A percentile compares a stretch with the other conserved stretches of the same genome.
phyloP scores from a whole-genome alignment of 2,888 invertebrate species.

The Epinotia bilunana region DNA sequence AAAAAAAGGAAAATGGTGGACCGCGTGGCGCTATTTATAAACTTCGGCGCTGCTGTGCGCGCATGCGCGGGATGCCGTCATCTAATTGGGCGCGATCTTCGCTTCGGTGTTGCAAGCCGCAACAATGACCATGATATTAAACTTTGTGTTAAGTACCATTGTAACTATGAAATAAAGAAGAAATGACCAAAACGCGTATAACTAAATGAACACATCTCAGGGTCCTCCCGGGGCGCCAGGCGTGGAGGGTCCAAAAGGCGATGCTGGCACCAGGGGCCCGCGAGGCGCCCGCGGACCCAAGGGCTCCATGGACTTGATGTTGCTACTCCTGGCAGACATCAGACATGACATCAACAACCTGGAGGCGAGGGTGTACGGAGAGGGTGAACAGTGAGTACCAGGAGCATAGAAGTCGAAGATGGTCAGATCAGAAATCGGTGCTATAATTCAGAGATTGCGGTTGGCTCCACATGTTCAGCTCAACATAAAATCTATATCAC shows the following conservation, averaged over 20 bases:
- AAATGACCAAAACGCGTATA: neutral
- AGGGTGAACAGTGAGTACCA: constrained; percentile 80
- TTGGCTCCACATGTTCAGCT: too few species aligned
- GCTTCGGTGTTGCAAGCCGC: too few species aligned
- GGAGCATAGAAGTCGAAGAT: neutral
- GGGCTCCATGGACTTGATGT: constrained; percentile 86
- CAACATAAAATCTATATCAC: too few species aligned
- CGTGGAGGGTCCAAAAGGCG: constrained; percentile 86
- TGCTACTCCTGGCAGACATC: constrained; percentile 86
- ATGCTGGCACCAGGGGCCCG: constrained; percentile 83
- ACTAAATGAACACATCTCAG: constrained; percentile 59
- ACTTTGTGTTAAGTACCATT: neutral
- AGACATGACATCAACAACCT: constrained; percentile 86
- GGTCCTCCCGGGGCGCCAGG: constrained; percentile 86
- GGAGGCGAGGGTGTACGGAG: constrained; percentile 83
- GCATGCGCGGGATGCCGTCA: too few species aligned
- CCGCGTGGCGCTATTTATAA: too few species aligned
- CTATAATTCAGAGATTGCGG: too few species aligned
- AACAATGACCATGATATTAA: too few species aligned
- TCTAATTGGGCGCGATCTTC: too few species aligned
- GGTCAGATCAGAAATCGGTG: too few species aligned
- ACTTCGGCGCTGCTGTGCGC: too few species aligned
- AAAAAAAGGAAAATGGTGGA: too few species aligned
- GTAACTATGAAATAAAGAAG: neutral
- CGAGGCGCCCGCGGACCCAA: constrained; percentile 85